phyloP scores from a whole-genome alignment of 2,888 invertebrate species.

The Polydesmus complanatus region DNA sequence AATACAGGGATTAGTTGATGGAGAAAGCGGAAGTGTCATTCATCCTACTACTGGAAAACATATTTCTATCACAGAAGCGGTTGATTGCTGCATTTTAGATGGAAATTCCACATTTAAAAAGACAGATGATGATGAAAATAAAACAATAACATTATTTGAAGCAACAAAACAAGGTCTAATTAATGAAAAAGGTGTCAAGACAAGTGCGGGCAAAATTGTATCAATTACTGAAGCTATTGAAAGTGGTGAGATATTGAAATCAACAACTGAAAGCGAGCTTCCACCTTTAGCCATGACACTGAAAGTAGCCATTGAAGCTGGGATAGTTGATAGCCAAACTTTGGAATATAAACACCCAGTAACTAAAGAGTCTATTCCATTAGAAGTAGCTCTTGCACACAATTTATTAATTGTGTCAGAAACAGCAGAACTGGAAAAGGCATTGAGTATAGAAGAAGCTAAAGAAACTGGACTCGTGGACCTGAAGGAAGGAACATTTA shows the following conservation, averaged over 20 bases:
- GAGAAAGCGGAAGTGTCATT: conserved; percentile 54
- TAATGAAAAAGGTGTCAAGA: conserved; percentile 67
- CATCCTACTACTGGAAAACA: conserved; percentile 75
- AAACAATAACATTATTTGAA: conserved; percentile 63
- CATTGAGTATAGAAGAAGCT: conserved; percentile 41
- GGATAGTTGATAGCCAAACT: conserved; percentile 32
- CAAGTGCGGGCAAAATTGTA: conserved; percentile 37
- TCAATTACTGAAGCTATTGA: conserved; percentile 21
- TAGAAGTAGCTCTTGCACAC: conserved; percentile 27
- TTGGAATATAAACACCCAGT: conserved; percentile 34
- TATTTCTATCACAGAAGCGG: conserved; percentile 65
- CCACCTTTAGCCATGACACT: conserved; percentile 54
- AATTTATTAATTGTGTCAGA: conserved; percentile 39
- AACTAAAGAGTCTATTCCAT: conserved; percentile 30
- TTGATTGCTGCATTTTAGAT: conserved; percentile 51
- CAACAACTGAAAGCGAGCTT: conserved; percentile 35
- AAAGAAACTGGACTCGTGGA: conserved; percentile 51
- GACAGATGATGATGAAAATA: conserved; percentile 45
- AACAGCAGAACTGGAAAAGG: conserved; percentile 50
- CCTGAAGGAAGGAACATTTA: conserved; percentile 34
- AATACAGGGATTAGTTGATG: conserved; percentile 70
- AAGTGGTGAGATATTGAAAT: conserved; percentile 43
- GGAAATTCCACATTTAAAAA: conserved; percentile 54
- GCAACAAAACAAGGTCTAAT: conserved; percentile 72
- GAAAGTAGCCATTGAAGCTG: conserved; percentile 32